These are phyloP conservation scores for Meda fulgida DNA, from an alignment of 2,797 vertebrate species.

Conservation along the genomic window DNA sequence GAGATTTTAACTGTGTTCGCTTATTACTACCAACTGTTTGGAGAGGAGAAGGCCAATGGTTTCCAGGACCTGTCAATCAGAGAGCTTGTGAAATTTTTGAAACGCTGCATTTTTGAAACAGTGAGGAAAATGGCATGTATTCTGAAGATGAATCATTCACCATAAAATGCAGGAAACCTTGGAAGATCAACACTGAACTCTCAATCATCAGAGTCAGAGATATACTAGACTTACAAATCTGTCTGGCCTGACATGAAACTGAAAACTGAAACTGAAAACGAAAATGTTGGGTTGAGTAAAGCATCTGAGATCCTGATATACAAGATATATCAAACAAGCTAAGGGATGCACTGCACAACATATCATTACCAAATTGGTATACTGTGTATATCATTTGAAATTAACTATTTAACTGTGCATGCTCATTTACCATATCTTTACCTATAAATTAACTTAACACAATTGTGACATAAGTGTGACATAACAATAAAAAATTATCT, in stretches of 20 bases:
- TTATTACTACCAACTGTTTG: constrained; percentile 39
- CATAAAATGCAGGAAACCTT: neutral
- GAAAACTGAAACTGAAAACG: neutral
- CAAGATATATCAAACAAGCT: neutral
- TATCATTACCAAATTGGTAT: neutral
- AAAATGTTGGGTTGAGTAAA: neutral
- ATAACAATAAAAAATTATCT: neutral
- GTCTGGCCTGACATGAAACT: neutral
- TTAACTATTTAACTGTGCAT: too few species aligned
- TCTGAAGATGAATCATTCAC: constrained; percentile 4
- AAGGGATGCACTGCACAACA: neutral
- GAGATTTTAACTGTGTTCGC: neutral
- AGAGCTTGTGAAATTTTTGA: constrained; percentile 25
- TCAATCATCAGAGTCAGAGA: neutral
- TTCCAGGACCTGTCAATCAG: constrained; percentile 25
- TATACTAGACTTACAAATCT: neutral
- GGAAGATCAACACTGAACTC: constrained; percentile 23
- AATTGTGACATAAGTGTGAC: neutral
- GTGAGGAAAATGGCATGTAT: constrained; percentile 4
- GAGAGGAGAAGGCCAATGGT: neutral
- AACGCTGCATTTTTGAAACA: neutral
- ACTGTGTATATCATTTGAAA: neutral
- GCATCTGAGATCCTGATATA: neutral
- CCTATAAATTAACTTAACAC: neutral
- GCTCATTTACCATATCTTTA: neutral